Evolutionary conservation across 1,140 invertebrate species (phyloP), one percentile per base, ranked within the genome.

Genomic region (Drosophila suzukii): DNA sequence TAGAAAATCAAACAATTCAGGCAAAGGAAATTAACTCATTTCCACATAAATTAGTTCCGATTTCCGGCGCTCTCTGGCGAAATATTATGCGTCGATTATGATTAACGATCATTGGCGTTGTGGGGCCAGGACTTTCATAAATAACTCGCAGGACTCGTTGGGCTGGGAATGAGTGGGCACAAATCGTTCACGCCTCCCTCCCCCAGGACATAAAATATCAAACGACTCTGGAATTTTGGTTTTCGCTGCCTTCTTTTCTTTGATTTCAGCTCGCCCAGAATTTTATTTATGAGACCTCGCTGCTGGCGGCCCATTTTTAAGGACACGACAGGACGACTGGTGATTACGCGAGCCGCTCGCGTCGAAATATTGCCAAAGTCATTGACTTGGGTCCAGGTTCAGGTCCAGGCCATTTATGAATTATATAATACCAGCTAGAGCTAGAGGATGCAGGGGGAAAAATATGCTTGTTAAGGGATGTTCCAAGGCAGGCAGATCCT

Each of bases 41-140:
- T 88, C 84, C 84, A 81, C 84, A 84, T 90, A 88, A 88, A 88
- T 88, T 88, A 88, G 80, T 89, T 88, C 77, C 84, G 84, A 81
- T 74, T 81, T 78, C 84, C 68, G 63, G 41, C 61, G 49, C 58
- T 44, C 58, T 63, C 61, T 50, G 67, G 56, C 73, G 70, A 77
- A 85, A 80, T 90, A 89, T 89, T 78, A 90, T 88, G 85, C 85
- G 84, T 89, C 84, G 85, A 88, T 88, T 88, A 88, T 88, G 84
- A 88, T 88, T 89, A 88, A 88, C 84, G 84, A 88, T 88, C 83
- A 66, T 70, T 85, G 80, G 82, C 57, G 61, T 70, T 27, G 57
- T 59, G 47, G 65, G 60, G 61, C 59, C 65, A 72, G 66, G 54
- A 71, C 68, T 71, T 72, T 71, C 68, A 72, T 72, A 72, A 72